Conservation (phyloP, 2,888 invertebrate genomes). For the Rotaria magnacalcarata region DNA sequence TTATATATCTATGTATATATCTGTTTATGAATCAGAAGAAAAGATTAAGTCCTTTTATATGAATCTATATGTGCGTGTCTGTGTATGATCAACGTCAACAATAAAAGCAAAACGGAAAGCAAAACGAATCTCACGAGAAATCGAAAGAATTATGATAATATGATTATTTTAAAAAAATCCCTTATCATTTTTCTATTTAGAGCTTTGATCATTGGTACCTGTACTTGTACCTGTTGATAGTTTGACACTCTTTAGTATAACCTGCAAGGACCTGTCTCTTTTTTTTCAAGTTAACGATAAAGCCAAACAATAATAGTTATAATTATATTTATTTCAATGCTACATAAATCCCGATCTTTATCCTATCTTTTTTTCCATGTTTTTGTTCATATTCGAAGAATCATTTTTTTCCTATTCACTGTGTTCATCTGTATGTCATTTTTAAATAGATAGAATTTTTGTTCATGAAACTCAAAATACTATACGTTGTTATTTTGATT, state of each 20-base stretch:
- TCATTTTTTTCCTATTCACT: too few relatives aligned
- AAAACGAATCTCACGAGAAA: neutral
- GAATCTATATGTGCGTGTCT: neutral
- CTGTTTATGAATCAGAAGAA: neutral
- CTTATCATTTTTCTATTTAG: neutral
- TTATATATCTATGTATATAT: neutral
- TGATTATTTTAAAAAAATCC: neutral
- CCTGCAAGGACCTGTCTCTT: neutral
- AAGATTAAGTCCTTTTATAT: neutral
- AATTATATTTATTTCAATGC: too few relatives aligned
- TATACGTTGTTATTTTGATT: too few relatives aligned
- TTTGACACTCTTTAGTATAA: neutral
- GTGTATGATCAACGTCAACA: neutral
- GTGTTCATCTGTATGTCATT: too few relatives aligned
- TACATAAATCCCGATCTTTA: too few relatives aligned
- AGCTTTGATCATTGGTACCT: neutral
- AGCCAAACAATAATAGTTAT: too few relatives aligned
- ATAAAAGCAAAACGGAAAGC: neutral
- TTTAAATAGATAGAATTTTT: too few relatives aligned
- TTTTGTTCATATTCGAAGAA: too few relatives aligned
- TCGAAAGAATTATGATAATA: neutral
- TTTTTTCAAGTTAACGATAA: too few relatives aligned
- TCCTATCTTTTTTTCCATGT: too few relatives aligned
- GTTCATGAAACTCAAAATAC: too few relatives aligned
- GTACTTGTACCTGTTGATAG: neutral